Conservation (phyloP, 1,140 invertebrate genomes). For the Tetramorium parvispinum region DNA sequence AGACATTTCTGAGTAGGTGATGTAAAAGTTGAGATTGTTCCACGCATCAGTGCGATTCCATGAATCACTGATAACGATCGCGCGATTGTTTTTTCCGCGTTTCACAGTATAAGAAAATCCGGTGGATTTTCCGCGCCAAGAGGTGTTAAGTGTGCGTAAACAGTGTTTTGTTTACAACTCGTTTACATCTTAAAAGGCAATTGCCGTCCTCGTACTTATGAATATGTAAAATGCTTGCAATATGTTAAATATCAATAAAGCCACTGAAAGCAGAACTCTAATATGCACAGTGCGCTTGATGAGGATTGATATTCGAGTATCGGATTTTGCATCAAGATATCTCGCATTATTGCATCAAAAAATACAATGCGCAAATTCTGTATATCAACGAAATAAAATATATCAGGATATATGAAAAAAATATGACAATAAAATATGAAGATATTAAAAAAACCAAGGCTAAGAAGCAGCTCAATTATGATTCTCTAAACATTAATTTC, state of each 20-base stretch:
- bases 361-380: background rate
- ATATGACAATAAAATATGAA: background rate
- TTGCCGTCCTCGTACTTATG: background rate
- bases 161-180: background rate
- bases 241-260: constrained; percentile 1
- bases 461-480: background rate
- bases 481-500: background rate
- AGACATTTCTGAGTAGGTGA: background rate
- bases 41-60: background rate
- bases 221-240: background rate
- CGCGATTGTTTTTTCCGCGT: background rate
- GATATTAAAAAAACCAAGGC: too few relatives aligned
- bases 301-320: background rate
- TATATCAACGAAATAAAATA: background rate
- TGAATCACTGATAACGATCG: constrained; percentile 16
- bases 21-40: background rate
- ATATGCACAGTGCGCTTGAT: background rate
- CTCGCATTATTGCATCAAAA: constrained; percentile 7
- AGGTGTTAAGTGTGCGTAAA: background rate
- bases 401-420: background rate
- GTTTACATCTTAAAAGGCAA: background rate
- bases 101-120: background rate
- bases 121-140: background rate
- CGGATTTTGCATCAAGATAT: background rate
- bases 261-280: background rate